Conservation (phyloP, 1,140 invertebrate genomes). For the Aricia agestis region DNA sequence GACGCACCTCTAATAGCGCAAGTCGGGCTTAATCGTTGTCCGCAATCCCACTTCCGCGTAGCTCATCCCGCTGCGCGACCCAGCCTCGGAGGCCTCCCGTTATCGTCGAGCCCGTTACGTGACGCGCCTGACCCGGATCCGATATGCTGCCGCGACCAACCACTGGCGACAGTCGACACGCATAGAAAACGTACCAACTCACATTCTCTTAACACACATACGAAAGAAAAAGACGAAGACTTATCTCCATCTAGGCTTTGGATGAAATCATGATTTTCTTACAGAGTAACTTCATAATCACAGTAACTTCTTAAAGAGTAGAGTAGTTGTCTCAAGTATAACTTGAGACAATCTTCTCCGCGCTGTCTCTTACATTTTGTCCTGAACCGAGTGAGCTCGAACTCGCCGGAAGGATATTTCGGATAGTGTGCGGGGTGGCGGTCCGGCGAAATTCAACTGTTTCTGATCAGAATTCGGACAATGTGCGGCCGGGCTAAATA, state of each 20-base stretch:
- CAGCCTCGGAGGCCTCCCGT: constrained; percentile 53
- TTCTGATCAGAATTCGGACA: too few relatives aligned
- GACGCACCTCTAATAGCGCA: constrained; percentile 9
- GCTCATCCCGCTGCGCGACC: constrained; percentile 62
- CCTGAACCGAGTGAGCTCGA: too few relatives aligned
- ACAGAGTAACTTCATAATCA: too few relatives aligned
- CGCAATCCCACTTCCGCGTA: constrained; percentile 20
- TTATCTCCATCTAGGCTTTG: background rate
- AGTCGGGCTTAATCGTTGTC: constrained; percentile 21
- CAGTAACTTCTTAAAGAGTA: too few relatives aligned
- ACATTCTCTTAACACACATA: background rate
- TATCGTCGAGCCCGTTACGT: constrained; percentile 67
- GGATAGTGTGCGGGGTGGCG: too few relatives aligned
- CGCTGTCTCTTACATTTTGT: too few relatives aligned
- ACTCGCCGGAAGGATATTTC: too few relatives aligned
- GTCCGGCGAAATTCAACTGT: too few relatives aligned
- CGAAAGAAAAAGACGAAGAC: background rate
- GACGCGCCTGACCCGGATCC: constrained; percentile 68
- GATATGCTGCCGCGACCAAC: constrained; percentile 27
- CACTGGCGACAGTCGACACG: constrained; percentile 24
- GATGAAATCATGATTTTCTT: too few relatives aligned
- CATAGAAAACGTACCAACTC: background rate
- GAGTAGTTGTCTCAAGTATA: too few relatives aligned
- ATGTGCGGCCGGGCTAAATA: too few relatives aligned
- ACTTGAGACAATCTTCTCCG: too few relatives aligned